Conservation (phyloP, 2,888 invertebrate species). For the Ectemnius cavifrons region DNA sequence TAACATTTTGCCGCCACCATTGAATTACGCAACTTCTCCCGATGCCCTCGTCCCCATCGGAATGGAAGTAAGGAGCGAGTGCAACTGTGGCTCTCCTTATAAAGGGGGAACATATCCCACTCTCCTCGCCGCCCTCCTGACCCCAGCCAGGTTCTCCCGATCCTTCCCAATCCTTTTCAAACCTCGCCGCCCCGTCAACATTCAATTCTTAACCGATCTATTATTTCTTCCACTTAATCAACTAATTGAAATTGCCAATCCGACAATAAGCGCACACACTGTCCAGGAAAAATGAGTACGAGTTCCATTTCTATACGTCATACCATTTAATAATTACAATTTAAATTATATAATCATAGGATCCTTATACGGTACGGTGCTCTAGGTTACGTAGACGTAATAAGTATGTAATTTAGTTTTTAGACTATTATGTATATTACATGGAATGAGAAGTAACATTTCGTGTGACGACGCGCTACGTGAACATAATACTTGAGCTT, state of each 20-base stretch:
- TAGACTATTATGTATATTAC: conserved; percentile 78
- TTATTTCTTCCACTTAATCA: too few relatives aligned
- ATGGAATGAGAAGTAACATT: conserved; percentile 77
- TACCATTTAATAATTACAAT: conserved; percentile 78
- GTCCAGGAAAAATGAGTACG: not conserved
- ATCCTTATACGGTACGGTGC: conserved; percentile 76
- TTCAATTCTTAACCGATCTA: too few relatives aligned
- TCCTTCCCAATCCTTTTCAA: too few relatives aligned
- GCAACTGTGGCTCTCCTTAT: too few relatives aligned
- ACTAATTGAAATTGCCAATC: not conserved
- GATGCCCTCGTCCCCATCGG: conserved; percentile 17
- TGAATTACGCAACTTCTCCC: conserved; percentile 14
- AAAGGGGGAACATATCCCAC: too few relatives aligned
- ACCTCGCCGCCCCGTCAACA: too few relatives aligned
- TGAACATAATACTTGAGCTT: conserved; percentile 78
- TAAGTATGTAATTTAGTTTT: conserved; percentile 75
- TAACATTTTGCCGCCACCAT: conserved; percentile 37
- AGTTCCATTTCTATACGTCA: conserved; percentile 69
- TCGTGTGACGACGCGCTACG: conserved; percentile 71
- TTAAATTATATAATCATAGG: conserved; percentile 78
- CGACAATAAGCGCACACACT: not conserved
- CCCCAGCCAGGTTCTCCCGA: too few relatives aligned
- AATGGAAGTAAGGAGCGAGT: too few relatives aligned
- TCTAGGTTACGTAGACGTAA: conserved; percentile 77
- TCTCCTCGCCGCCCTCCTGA: too few relatives aligned